A percentile compares a stretch with the other conserved stretches of the same genome.
phyloP scores from a whole-genome alignment of 2,888 invertebrate genomes.

The Mamestra brassicae region DNA sequence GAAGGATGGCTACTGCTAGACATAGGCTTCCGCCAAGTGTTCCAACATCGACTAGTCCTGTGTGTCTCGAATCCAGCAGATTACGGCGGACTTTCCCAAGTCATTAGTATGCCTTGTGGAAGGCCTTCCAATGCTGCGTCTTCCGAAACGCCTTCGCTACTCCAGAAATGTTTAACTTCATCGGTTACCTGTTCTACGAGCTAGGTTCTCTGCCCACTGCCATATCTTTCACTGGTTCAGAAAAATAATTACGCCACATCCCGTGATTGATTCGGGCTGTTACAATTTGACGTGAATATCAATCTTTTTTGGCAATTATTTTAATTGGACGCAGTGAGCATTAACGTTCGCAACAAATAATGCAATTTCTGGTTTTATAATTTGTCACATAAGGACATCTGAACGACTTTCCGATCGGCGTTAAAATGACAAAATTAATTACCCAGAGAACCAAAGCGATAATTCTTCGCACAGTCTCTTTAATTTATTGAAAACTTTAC shows the following conservation, averaged over 20 bases:
- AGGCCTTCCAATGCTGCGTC: too few relatives aligned
- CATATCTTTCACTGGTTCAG: neutral
- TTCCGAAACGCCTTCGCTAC: neutral
- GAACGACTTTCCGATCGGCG: slow-evolving; percentile 44
- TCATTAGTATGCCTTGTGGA: neutral
- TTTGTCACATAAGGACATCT: slow-evolving; percentile 56
- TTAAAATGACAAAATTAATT: slow-evolving; percentile 59
- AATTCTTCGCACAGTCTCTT: slow-evolving; percentile 41
- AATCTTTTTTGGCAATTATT: slow-evolving; percentile 49
- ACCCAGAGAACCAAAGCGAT: slow-evolving; percentile 38
- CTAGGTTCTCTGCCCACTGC: too few relatives aligned
- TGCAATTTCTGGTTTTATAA: slow-evolving; percentile 41
- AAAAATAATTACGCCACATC: slow-evolving; percentile 13
- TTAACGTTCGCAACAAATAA: slow-evolving; percentile 44
- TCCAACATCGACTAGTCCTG: too few relatives aligned
- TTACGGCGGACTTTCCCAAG: too few relatives aligned
- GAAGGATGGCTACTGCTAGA: too few relatives aligned
- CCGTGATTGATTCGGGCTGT: slow-evolving; percentile 32
- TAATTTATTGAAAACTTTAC: slow-evolving; percentile 53
- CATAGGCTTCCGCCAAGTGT: too few relatives aligned
- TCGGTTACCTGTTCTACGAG: too few relatives aligned
- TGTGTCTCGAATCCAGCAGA: too few relatives aligned
- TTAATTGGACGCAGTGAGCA: slow-evolving; percentile 44
- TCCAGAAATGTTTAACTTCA: too few relatives aligned
- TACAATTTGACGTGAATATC: slow-evolving; percentile 35